Evolutionary conservation across 2,888 invertebrate species (phyloP).

Genomic region (Camponotus fellah): DNA sequence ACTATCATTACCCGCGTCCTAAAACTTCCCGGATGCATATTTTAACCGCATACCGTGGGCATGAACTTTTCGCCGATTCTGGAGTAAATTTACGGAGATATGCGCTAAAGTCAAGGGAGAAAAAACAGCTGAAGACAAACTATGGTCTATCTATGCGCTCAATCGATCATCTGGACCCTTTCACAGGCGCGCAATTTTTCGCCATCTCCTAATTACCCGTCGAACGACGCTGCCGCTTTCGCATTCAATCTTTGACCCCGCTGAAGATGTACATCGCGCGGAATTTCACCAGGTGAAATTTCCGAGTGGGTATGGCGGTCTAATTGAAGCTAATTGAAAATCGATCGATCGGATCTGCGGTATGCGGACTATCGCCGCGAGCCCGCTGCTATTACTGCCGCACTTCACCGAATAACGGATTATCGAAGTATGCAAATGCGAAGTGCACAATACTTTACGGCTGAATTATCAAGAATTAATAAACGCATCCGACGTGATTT

Average conservation of each 20-base stretch:
- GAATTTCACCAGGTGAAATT: conserved; percentile 68
- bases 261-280: conserved; percentile 58
- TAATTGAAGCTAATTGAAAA: conserved; percentile 78
- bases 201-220: conserved; percentile 19
- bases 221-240: conserved; percentile 12
- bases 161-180: not conserved
- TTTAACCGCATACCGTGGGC: not conserved
- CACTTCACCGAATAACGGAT: conserved; percentile 74
- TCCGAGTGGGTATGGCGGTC: conserved; percentile 67
- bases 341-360: conserved; percentile 73
- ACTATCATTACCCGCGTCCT: conserved; percentile 22
- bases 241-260: conserved; percentile 30
- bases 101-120: not conserved
- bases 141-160: not conserved
- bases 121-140: not conserved
- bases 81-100: conserved; percentile 7
- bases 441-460: conserved; percentile 68
- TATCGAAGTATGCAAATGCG: conserved; percentile 75
- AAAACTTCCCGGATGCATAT: conserved; percentile 23
- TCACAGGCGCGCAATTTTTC: not conserved
- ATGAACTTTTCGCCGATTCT: not conserved
- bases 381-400: conserved; percentile 63
- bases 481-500: conserved; percentile 61
- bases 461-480: conserved; percentile 68
- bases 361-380: conserved; percentile 59